Percentiles rank a stretch among this genome's conserved stretches.
phyloP scores from a whole-genome alignment of 1,140 invertebrate species.

The Drosophila paulistorum region DNA sequence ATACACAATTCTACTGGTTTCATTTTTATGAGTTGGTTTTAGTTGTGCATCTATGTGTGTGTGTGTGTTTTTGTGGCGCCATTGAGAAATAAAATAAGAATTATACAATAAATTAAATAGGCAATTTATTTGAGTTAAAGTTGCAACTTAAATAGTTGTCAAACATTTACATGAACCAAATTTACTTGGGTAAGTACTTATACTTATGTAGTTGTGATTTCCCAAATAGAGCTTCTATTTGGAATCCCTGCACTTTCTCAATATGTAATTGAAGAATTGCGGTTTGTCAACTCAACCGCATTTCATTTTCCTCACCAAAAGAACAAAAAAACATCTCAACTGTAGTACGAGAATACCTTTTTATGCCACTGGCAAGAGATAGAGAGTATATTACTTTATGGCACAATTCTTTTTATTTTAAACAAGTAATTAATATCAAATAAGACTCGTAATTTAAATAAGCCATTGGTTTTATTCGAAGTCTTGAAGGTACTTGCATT shows the following conservation, averaged over 20 bases:
- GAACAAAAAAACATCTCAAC: conserved; percentile 38
- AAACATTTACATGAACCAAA: background rate
- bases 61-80: background rate
- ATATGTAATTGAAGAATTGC: conserved; percentile 56
- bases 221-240: too few species aligned
- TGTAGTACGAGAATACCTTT: conserved; percentile 5
- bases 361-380: background rate
- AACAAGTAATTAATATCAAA: too few species aligned
- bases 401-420: too few species aligned
- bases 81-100: background rate
- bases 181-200: too few species aligned
- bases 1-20: background rate
- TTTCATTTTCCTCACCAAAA: conserved; percentile 41
- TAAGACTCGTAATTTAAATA: too few species aligned
- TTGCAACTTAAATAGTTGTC: background rate
- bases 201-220: too few species aligned
- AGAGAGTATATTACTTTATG: background rate
- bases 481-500: too few species aligned
- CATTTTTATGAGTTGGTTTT: background rate
- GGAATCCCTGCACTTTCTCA: conserved; percentile 12
- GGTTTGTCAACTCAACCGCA: conserved; percentile 48
- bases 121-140: background rate
- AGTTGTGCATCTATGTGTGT: background rate
- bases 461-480: too few species aligned
- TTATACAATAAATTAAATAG: background rate